These are phyloP conservation scores for Nyctalus aviator DNA, from an alignment of 2,797 vertebrate species.

Conservation along the genomic window DNA sequence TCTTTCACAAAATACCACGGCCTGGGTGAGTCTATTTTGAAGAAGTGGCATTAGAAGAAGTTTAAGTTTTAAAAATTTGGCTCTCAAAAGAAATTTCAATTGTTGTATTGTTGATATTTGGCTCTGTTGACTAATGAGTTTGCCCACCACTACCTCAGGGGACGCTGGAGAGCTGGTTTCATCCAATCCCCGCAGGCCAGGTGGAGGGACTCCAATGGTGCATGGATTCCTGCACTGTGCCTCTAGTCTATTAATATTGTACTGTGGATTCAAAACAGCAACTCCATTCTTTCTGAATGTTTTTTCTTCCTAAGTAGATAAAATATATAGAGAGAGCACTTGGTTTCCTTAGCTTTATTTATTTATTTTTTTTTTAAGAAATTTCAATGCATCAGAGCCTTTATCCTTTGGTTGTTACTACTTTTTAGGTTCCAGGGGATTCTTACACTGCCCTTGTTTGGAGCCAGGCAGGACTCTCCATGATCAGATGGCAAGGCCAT, in stretches of 20 bases:
- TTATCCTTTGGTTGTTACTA: background rate
- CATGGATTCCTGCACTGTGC: too few species aligned
- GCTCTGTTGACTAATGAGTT: too few species aligned
- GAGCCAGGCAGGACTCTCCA: background rate
- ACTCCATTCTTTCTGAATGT: background rate
- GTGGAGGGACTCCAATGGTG: too few species aligned
- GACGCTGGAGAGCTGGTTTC: too few species aligned
- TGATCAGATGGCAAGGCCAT: background rate
- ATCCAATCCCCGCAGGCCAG: too few species aligned
- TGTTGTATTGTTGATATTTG: too few species aligned
- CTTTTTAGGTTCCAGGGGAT: background rate
- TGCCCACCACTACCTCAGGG: too few species aligned
- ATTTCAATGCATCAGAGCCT: background rate
- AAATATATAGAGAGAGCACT: background rate
- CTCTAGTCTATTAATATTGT: background rate
- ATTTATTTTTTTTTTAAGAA: slow-evolving; percentile 1
- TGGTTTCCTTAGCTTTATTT: background rate
- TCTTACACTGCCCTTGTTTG: background rate
- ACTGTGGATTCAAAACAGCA: background rate
- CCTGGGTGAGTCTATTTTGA: too few species aligned
- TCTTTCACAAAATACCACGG: too few species aligned
- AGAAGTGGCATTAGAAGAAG: too few species aligned
- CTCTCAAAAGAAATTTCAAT: too few species aligned
- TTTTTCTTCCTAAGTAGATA: background rate
- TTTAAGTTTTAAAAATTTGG: too few species aligned